Evolutionary conservation across 2,888 invertebrate genomes (phyloP).

Genomic region (Himalopsyche anomala): DNA sequence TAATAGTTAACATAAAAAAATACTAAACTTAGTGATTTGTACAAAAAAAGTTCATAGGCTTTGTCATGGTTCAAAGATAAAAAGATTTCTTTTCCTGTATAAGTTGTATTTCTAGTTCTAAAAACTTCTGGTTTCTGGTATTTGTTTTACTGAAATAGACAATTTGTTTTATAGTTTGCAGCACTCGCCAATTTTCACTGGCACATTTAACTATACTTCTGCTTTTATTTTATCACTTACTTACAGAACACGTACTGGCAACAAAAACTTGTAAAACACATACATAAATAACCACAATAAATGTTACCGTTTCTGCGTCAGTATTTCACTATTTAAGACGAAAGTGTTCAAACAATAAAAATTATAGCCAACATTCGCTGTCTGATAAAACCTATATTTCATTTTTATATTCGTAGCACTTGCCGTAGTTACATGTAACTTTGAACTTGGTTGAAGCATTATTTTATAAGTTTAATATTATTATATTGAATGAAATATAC

Average conservation of each 20-base stretch:
- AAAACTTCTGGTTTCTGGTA: neutral
- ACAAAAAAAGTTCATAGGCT: too few species aligned
- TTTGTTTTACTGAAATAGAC: neutral
- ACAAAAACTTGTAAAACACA: slow-evolving; percentile 8
- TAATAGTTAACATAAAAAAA: too few species aligned
- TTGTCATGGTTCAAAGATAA: too few species aligned
- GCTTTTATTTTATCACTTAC: slow-evolving; percentile 8
- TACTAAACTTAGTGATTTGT: too few species aligned
- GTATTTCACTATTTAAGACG: slow-evolving; percentile 7
- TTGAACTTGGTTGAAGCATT: too few species aligned
- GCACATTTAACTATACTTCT: neutral
- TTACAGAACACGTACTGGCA: slow-evolving; percentile 6
- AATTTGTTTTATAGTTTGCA: neutral
- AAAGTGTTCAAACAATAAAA: slow-evolving; percentile 30
- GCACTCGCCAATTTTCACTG: neutral
- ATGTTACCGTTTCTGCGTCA: neutral
- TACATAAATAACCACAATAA: slow-evolving; percentile 27
- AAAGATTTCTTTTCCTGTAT: too few species aligned
- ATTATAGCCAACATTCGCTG: slow-evolving; percentile 1
- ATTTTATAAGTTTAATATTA: too few species aligned
- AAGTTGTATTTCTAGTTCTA: too few species aligned
- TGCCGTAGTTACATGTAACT: neutral
- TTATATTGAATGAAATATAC: too few species aligned
- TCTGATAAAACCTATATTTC: neutral
- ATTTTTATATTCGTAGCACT: neutral